Base-by-base conservation (phyloP, 1,140 invertebrate genomes). In the Carcinoscorpius rotundicauda region DNA sequence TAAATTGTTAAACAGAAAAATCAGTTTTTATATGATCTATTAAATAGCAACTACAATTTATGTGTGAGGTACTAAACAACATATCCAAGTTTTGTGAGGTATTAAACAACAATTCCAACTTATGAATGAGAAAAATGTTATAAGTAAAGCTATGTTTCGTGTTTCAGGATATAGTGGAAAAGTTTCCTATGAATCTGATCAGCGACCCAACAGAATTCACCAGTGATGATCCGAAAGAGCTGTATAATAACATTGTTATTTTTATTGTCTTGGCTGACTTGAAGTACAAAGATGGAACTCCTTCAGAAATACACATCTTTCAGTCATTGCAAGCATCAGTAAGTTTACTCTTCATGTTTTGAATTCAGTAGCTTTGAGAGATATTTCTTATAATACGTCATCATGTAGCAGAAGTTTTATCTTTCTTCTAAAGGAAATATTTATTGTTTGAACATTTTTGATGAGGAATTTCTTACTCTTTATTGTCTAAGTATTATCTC, bases 241-340 rank as follows among this genome's bases (percentile, higher is more conserved):
- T 97, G 74, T 99, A 98, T 79, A 98, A 98, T 79, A 99, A 99
- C 77, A 93, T 99, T 72, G 81, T 99, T 70, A 88, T 98, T 48
- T 99, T 98, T 78, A 93, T 96, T 65, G 93, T 98, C 51, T 75
- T 75, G 51, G 75, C 77, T 59, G 83, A 84, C 70, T 83, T 84
- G 52, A 77, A 75, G 55, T 73, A 78, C 75, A 76, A 73, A 72
- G 80, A 74, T 70, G 74, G 72, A 70, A 78, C 77, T 66, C 11
- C 86, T 61, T 85, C 91, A 3, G 96, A 99, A 81, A 97, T 99
- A 87, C 97, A 99, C 80, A 98, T 99, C 76, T 99, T 99, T 80
- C 96, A 98, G 81, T 76, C 72, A 58, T 67, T 72, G 10, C 57
- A 65, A 29, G 68, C 69, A 10, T 74, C 72, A n/a, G 86, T 87